Evolutionary conservation across 2,797 vertebrate species (phyloP), one percentile per base, ranked within the genome.

Genomic region (Coregonus suidteri): DNA sequence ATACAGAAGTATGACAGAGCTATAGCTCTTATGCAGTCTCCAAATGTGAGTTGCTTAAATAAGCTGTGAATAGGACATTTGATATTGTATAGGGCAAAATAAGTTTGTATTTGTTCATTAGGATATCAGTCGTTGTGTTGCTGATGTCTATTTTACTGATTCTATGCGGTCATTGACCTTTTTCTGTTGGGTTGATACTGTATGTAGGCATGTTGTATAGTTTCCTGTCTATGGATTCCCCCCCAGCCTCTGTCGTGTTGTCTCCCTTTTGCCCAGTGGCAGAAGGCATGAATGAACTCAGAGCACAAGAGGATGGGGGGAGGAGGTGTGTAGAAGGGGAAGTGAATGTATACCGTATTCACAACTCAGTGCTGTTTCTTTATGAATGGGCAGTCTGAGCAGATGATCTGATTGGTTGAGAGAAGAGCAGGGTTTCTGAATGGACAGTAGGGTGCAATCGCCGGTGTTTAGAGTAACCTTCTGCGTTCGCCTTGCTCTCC

Each of bases 331-430:
- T 79, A 86, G 73, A 72, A 78, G 79, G 79, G 83, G 85, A 70
- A 81, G 70, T 52, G 70, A 6, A 83, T 82, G 79, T 85, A 83
- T 47, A 82, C 81, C 85, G 87, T 79, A 67, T 13, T 76, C 85
- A 87, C 80, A 82, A 86, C 65, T 77, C 77, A 53, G 82, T 82
- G 85, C 81, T 76, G 79, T 87, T 86, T 93, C 92, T 92, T 93
- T 93, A 92, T 94, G 93, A 94, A 95, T 94, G 93, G 90, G 90
- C 85, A 67, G 64, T 79, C 82, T 78, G 77, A 84, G 82, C 67
- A 65, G 79, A 73, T 47, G 75, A 69, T 47, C 82, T 82, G 91
- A 94, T 94, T 93, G 93, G 92, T 86, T 80, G 84, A 41, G 77
- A 77, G 81, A 52, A 71, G 78, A 84, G 79, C 89, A 85, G 88